Base-by-base conservation (phyloP, 2,797 vertebrate species). In the Lepus oiostolus region DNA sequence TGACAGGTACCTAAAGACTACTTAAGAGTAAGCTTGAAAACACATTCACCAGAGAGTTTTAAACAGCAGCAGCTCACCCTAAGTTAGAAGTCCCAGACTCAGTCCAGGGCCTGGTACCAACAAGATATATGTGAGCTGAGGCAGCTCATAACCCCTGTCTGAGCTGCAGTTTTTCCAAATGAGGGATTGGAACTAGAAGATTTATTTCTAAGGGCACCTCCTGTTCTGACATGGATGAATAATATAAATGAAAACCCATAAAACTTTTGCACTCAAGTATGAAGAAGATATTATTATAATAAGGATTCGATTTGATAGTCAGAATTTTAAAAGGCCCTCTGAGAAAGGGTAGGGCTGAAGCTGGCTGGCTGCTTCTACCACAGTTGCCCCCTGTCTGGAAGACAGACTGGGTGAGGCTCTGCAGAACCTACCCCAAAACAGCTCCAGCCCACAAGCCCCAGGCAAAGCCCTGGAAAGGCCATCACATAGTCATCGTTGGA, bases 201-300 rank as follows among this genome's bases (percentile, higher is more conserved):
- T 89, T 84, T 47, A 93, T 94, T 93, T 93, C 54, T 79, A 80
- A 88, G 75, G 85, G 14, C 79, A 86, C 26, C 38, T 90, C 65
- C 14, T 80, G 42, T 19, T 79, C 77, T 88, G 70, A 74, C 47
- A 72, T 28, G 50, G 90, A 30, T 90, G 85, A 94, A 85, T 75
- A 83, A 79, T 50, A 65, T n/a, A 94, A 93, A 76, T 88, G 87
- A 95, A 93, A 96, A 95, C 60, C 38, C 91, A 93, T 72, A 85
- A 92, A 75, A 80, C 24, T n/a, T 92, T 30, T 65, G 65, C 79
- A 52, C 68, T 93, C 26, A 47, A 88, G 65, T 52, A 52, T 80
- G 79, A 94, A 95, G 67, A 92, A 93, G 74, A 72, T 47, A 87
- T 63, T 47, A 71, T 74, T 70, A 28, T 60, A 72, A 87, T 32